Conservation (phyloP, 2,888 invertebrate genomes). For the Sialis fuliginosa region DNA sequence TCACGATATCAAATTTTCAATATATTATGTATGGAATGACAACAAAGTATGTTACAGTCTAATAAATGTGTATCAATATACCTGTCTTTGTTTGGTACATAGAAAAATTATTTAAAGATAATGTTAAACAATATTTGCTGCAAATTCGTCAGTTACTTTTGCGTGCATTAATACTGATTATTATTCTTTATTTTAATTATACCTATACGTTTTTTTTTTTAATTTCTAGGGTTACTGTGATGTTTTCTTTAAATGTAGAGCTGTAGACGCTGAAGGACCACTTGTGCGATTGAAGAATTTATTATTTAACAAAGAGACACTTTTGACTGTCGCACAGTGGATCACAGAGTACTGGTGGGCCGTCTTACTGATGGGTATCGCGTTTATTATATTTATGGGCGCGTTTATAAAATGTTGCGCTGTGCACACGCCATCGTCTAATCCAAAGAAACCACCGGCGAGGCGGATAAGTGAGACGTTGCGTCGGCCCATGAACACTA, state of each 20-base stretch:
- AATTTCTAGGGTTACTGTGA: conserved; percentile 84
- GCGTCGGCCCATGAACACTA: conserved; percentile 77
- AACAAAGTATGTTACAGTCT: no score
- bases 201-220: no score
- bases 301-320: conserved; percentile 76
- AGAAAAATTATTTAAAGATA: no score
- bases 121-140: no score
- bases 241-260: conserved; percentile 95
- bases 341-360: conserved; percentile 92
- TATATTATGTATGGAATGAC: no score
- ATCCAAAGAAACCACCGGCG: conserved; percentile 93
- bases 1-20: no score
- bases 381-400: conserved; percentile 89
- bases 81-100: no score
- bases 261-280: conserved; percentile 97
- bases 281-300: conserved; percentile 91
- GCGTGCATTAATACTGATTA: no score
- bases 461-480: conserved; percentile 83
- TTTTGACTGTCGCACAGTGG: conserved; percentile 81
- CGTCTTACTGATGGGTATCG: conserved; percentile 80
- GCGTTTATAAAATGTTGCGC: conserved; percentile 98
- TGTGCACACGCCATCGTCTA: conserved; percentile 97
- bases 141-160: no score
- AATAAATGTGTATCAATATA: no score
- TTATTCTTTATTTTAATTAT: no score